Evolutionary conservation across 2,113 vertebrate species (phyloP).

Genomic region (Anthoscopus minutus): DNA sequence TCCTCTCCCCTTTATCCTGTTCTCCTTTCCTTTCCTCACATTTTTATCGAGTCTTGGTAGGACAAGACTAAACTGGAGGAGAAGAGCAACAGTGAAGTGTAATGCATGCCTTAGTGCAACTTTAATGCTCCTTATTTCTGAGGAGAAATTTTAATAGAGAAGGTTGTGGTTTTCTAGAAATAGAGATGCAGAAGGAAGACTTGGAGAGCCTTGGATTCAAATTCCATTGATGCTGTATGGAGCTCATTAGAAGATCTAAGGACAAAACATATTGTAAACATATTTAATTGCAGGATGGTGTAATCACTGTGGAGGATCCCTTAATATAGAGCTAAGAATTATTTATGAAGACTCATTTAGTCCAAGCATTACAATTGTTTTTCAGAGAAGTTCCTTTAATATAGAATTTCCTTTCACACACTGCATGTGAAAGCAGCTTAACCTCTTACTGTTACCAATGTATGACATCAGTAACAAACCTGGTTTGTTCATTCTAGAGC

Average conservation of each 20-base stretch:
- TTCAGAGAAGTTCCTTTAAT: not conserved
- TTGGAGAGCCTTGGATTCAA: not conserved
- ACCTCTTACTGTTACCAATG: not conserved
- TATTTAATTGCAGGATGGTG: slow-evolving; percentile 18
- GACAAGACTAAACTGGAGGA: not conserved
- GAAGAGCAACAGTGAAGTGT: not conserved
- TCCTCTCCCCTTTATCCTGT: too few relatives aligned
- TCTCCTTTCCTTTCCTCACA: not conserved
- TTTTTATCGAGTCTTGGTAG: not conserved
- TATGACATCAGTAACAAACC: not conserved
- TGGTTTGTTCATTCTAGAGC: not conserved
- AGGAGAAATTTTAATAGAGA: not conserved
- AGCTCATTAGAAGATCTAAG: slow-evolving; percentile 26
- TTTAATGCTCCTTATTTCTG: not conserved
- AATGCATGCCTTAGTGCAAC: not conserved
- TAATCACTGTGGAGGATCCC: slow-evolving; percentile 13
- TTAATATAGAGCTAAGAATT: not conserved
- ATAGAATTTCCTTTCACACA: not conserved
- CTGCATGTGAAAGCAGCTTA: not conserved
- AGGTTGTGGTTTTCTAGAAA: not conserved
- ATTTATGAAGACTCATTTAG: not conserved
- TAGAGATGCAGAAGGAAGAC: not conserved
- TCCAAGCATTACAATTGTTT: not conserved
- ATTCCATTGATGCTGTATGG: not conserved
- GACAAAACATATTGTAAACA: slow-evolving; percentile 4